Percentiles rank a stretch among this genome's conserved stretches.
These are phyloP conservation scores for Bilobella aurantiaca DNA, from an alignment of 1,140 invertebrate genomes.

Conservation along the genomic window DNA sequence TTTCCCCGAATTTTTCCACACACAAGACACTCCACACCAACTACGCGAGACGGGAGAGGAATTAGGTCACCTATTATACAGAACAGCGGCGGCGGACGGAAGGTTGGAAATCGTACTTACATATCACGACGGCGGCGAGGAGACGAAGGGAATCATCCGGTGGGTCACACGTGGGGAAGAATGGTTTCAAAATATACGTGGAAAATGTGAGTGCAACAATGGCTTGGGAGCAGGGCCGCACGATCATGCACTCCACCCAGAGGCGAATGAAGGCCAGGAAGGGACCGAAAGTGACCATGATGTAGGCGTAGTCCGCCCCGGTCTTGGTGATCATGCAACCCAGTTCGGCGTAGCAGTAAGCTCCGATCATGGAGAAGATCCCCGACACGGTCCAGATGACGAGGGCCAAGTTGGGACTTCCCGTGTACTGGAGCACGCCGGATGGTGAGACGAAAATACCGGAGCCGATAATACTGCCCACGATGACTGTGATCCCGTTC, in stretches of 20 bases:
- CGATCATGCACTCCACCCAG: slow-evolving; percentile 97
- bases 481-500: slow-evolving; percentile 86
- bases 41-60: no score
- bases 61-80: no score
- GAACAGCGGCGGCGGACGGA: no score
- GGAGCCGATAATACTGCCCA: slow-evolving; percentile 86
- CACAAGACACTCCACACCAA: no score
- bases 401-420: slow-evolving; percentile 74
- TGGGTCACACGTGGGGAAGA: slow-evolving; percentile 78
- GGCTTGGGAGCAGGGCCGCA: slow-evolving; percentile 85
- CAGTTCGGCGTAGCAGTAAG: slow-evolving; percentile 87
- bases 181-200: slow-evolving; percentile 79
- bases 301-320: slow-evolving; percentile 93
- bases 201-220: slow-evolving; percentile 91
- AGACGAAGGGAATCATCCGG: slow-evolving; percentile 67
- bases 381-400: slow-evolving; percentile 80
- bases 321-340: slow-evolving; percentile 91
- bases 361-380: slow-evolving; percentile 83
- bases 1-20: no score
- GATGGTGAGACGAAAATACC: slow-evolving; percentile 91
- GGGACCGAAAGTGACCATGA: slow-evolving; percentile 91
- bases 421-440: slow-evolving; percentile 71
- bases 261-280: slow-evolving; percentile 87
- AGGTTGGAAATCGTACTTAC: no score
- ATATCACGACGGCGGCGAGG: slow-evolving; percentile 80